phyloP scores from a whole-genome alignment of 2,113 vertebrate species.

The Periophthalmodon schlosseri region DNA sequence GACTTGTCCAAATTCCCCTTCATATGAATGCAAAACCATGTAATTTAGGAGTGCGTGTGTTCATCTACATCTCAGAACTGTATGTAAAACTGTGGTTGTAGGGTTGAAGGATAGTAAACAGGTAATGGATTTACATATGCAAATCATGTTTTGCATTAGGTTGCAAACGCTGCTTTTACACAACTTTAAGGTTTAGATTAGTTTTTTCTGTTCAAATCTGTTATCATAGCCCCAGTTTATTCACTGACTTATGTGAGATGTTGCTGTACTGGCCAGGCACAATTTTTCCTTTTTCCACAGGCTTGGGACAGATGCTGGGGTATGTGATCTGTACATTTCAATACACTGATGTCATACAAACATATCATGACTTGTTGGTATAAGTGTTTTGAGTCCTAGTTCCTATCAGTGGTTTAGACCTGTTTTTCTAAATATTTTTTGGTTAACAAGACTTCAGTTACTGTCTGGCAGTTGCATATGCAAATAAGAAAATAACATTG shows the following conservation, averaged over 20 bases:
- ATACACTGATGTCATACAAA: too few relatives aligned
- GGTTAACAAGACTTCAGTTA: neutral
- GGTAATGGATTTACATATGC: neutral
- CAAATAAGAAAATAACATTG: neutral
- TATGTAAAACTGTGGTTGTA: neutral
- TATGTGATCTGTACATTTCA: neutral
- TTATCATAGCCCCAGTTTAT: too few relatives aligned
- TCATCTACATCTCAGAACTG: neutral
- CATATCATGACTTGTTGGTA: neutral
- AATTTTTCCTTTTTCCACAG: neutral
- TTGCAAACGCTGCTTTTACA: too few relatives aligned
- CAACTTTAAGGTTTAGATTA: too few relatives aligned
- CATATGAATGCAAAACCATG: neutral
- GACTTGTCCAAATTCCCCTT: constrained; percentile 2
- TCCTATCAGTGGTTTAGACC: neutral
- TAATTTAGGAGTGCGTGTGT: neutral
- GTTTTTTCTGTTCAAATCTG: too few relatives aligned
- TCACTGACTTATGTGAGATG: too few relatives aligned
- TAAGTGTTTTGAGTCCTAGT: neutral
- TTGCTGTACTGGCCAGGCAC: too few relatives aligned
- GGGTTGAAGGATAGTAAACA: neutral
- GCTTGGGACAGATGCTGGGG: neutral
- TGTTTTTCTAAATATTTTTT: neutral
- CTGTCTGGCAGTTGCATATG: neutral
- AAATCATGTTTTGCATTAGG: too few relatives aligned